Conservation (phyloP, 2,797 vertebrate species). For the Apogon hyalosoma region DNA sequence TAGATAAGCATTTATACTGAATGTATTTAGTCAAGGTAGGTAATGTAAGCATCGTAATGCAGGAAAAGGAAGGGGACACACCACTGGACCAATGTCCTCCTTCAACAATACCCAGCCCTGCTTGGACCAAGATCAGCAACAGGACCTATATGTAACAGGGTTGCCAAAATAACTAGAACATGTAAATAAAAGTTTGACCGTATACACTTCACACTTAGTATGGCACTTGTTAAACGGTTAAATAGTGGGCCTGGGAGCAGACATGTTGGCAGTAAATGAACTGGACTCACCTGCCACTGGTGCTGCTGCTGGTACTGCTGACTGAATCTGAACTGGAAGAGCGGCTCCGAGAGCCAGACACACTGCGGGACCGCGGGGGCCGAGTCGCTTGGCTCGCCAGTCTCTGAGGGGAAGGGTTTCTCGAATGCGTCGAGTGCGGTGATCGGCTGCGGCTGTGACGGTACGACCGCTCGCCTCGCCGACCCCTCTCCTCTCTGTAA, state of each 20-base stretch:
- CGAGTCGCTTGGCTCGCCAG: constrained; percentile 90
- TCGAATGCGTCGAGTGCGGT: constrained; percentile 94
- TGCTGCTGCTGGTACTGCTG: constrained; percentile 99
- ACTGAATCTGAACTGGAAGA: constrained; percentile 98
- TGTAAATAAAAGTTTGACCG: too few relatives aligned
- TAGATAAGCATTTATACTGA: too few relatives aligned
- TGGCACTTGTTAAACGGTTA: background rate
- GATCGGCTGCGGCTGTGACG: constrained; percentile 96
- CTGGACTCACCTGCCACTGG: constrained; percentile 93
- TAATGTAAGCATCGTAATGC: too few relatives aligned
- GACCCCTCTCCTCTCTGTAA: constrained; percentile 94
- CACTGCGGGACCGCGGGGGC: constrained; percentile 91
- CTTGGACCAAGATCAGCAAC: too few relatives aligned
- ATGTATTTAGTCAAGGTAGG: too few relatives aligned
- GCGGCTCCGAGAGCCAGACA: constrained; percentile 92
- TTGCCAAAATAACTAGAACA: too few relatives aligned
- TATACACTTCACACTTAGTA: too few relatives aligned
- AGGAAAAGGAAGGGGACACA: too few relatives aligned
- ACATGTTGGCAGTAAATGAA: constrained; percentile 15
- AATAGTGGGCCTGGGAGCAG: background rate
- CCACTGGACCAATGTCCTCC: too few relatives aligned
- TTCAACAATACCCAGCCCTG: too few relatives aligned
- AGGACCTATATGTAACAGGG: too few relatives aligned
- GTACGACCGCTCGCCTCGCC: constrained; percentile 92
- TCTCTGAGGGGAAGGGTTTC: constrained; percentile 95